Evolutionary conservation across 2,888 invertebrate genomes (phyloP), one percentile per base, ranked within the genome.

Genomic region (Cosmia pyralina): DNA sequence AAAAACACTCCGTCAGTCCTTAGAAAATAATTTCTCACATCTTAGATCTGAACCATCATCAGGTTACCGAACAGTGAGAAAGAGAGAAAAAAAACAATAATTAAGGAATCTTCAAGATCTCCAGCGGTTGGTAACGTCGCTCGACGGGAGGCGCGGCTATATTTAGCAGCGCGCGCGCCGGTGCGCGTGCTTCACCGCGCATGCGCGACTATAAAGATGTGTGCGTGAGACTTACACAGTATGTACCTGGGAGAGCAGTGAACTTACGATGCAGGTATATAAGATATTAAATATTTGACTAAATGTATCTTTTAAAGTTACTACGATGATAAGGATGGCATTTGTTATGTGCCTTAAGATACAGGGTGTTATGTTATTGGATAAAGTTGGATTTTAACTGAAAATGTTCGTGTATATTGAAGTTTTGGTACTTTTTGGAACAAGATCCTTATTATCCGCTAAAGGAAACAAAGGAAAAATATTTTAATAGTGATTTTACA

Each of bases 71-170:
- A 86, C 80, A 75, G 69, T 28, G 53, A 62, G 70, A 78, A 66
- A 72, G 63, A 67, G 66, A 77, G 64, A 84, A 85, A 87, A 86
- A 87, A 85, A 87, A 86, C 84, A 87, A 89, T 88, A 88, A 91
- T 90, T 89, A 91, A 92, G 91, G 93, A 94, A 94, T 94, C 92
- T 94, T 93, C 93, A 92, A 93, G 93, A 92, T 93, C 93, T 94
- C 93, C 93, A 93, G 93, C 90, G 89, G 86, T 86, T 85, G 87
- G 85, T 85, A 89, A 90, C 88, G 90, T 87, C 88, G 88, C 93
- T 93, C 91, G 92, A 88, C 94, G 93, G 94, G 95, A 94, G 93
- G 92, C 90, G 88, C 84, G 83, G 89, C 94, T 96, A 96, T 91
- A 94, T 94, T 90, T 95, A 95, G 94, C 72, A 19, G 92, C 93